Percentiles rank a stretch among this genome's conserved stretches.
These are phyloP conservation scores for Drosophila anceps DNA, from an alignment of 2,888 invertebrate species.

Conservation along the genomic window DNA sequence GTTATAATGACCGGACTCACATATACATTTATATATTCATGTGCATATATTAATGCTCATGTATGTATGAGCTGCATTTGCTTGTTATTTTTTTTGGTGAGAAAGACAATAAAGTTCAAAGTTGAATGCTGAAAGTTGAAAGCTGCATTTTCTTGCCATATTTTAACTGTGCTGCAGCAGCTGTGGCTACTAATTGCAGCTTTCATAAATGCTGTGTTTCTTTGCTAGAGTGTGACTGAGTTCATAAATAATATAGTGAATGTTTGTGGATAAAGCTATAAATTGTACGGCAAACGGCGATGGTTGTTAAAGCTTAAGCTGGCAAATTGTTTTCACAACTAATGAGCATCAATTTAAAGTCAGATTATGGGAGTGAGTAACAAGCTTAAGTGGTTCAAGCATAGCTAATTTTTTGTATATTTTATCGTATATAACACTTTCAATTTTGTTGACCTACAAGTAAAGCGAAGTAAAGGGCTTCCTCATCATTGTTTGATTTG, in stretches of 20 bases:
- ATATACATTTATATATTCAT: neutral
- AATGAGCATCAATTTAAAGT: neutral
- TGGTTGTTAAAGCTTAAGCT: neutral
- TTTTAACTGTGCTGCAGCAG: conserved; percentile 35
- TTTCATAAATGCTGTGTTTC: conserved; percentile 15
- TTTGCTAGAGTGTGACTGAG: neutral
- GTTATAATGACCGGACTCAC: conserved; percentile 44
- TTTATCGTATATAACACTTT: neutral
- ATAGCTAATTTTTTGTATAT: neutral
- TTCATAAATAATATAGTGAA: conserved; percentile 22
- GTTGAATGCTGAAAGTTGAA: conserved; percentile 7
- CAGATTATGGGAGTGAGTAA: neutral
- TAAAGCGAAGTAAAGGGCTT: neutral
- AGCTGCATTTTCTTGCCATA: conserved; percentile 29
- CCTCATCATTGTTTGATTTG: neutral
- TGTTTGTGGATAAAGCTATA: neutral
- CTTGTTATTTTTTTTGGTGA: neutral
- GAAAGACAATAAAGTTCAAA: conserved; percentile 7
- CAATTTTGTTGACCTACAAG: neutral
- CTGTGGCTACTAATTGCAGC: conserved; percentile 32
- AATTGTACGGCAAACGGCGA: neutral
- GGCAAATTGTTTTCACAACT: neutral
- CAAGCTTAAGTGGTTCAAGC: neutral
- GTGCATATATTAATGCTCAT: conserved; percentile 7
- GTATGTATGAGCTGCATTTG: conserved; percentile 7